phyloP scores from a whole-genome alignment of 92 coral and sea anemone genomes.

The Anthopleura xanthogrammica region DNA sequence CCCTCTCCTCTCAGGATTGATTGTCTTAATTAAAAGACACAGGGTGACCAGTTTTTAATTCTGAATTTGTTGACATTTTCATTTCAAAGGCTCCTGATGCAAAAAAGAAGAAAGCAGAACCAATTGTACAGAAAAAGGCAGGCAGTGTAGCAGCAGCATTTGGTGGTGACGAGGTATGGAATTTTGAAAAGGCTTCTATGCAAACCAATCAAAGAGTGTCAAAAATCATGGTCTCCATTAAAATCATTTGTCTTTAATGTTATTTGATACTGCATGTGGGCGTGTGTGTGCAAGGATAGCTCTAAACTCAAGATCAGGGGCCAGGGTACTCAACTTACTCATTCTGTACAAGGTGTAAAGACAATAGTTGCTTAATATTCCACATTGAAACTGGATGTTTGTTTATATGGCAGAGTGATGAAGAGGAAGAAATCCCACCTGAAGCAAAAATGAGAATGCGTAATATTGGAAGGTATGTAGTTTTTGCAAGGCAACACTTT shows the following conservation, averaged over 20 bases:
- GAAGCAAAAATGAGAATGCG: constrained; percentile 99
- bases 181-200: not conserved
- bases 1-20: too few species aligned
- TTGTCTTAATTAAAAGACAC: too few species aligned
- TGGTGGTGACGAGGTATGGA: constrained; percentile 73
- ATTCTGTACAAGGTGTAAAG: too few species aligned
- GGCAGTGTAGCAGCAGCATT: constrained; percentile 91
- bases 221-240: not conserved
- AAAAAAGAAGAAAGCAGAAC: constrained; percentile 68
- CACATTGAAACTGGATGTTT: not conserved
- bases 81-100: constrained; percentile 52
- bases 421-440: constrained; percentile 95
- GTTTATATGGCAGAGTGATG: constrained; percentile 67
- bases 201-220: not conserved
- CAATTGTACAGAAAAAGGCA: constrained; percentile 52
- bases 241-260: not conserved
- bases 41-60: too few species aligned
- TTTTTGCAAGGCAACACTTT: not conserved
- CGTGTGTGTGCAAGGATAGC: too few species aligned
- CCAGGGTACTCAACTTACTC: too few species aligned
- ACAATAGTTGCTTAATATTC: not conserved
- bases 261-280: too few species aligned
- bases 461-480: constrained; percentile 85
- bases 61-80: not conserved
- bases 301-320: too few species aligned